These are phyloP conservation scores for Vicugna pacos DNA, from an alignment of 2,113 vertebrate species.

Conservation along the genomic window DNA sequence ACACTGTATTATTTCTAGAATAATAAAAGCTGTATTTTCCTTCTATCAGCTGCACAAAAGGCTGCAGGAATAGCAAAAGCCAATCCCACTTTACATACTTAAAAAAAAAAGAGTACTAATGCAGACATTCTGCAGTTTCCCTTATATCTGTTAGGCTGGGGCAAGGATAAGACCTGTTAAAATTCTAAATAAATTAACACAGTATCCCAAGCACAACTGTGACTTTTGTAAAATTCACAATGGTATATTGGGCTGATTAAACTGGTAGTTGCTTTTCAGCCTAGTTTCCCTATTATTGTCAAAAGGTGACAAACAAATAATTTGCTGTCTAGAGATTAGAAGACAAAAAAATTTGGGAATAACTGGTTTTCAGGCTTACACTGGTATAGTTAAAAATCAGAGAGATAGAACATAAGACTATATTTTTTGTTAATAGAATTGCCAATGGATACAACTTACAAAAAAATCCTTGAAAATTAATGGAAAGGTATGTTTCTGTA, in stretches of 20 bases:
- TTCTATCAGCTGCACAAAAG: not conserved
- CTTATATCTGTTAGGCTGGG: conserved; percentile 25
- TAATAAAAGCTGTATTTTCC: not conserved
- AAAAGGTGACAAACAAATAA: conserved; percentile 58
- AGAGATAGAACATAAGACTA: not conserved
- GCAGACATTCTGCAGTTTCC: not conserved
- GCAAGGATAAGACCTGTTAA: conserved; percentile 42
- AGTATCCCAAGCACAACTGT: conserved; percentile 24
- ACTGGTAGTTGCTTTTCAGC: not conserved
- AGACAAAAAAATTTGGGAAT: conserved; percentile 64
- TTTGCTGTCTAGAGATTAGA: conserved; percentile 9
- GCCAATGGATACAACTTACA: not conserved
- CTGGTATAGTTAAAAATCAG: conserved; percentile 23
- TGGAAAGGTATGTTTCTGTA: not conserved
- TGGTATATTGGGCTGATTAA: conserved; percentile 56
- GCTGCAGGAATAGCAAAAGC: conserved; percentile 11
- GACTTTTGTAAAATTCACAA: conserved; percentile 65
- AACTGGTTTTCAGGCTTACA: not conserved
- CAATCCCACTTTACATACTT: not conserved
- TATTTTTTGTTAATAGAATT: not conserved
- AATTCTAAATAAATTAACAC: conserved; percentile 62
- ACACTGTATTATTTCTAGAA: not conserved
- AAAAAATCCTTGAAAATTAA: conserved; percentile 38
- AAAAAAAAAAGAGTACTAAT: not conserved
- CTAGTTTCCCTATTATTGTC: not conserved